These are phyloP conservation scores for Chalcosyrphus nemorum DNA, from an alignment of 2,888 invertebrate genomes.

Conservation along the genomic window DNA sequence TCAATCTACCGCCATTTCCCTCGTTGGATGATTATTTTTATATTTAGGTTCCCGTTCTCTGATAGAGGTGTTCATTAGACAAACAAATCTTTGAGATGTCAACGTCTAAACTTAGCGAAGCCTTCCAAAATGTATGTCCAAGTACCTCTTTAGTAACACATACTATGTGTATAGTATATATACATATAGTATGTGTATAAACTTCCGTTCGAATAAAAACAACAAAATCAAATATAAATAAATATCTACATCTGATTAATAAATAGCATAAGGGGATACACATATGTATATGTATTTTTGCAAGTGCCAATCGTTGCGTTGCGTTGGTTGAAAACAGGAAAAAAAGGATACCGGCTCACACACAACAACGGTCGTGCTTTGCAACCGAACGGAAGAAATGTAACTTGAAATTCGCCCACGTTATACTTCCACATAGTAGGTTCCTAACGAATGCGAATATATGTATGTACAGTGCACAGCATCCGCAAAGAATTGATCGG, in stretches of 20 bases:
- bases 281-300: background rate
- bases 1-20: no score
- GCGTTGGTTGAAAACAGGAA: slow-evolving; percentile 34
- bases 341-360: slow-evolving; percentile 39
- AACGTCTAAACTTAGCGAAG: no score
- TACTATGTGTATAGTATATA: no score
- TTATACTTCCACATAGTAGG: slow-evolving; percentile 24
- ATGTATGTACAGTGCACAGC: slow-evolving; percentile 60
- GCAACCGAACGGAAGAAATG: slow-evolving; percentile 3
- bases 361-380: slow-evolving; percentile 29
- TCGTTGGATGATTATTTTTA: no score
- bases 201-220: slow-evolving; percentile 51
- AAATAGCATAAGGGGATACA: slow-evolving; percentile 34
- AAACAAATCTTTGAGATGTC: no score
- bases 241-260: slow-evolving; percentile 37
- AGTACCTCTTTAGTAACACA: no score
- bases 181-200: no score
- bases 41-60: no score
- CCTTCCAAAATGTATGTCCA: no score
- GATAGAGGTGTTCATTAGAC: no score
- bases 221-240: slow-evolving; percentile 7
- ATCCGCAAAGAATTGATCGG: slow-evolving; percentile 51
- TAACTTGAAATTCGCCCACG: slow-evolving; percentile 53
- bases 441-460: slow-evolving; percentile 33
- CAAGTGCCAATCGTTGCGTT: slow-evolving; percentile 7